These are phyloP conservation scores for Stigmatopora argus DNA, from an alignment of 2,113 vertebrate genomes.

Conservation along the genomic window DNA sequence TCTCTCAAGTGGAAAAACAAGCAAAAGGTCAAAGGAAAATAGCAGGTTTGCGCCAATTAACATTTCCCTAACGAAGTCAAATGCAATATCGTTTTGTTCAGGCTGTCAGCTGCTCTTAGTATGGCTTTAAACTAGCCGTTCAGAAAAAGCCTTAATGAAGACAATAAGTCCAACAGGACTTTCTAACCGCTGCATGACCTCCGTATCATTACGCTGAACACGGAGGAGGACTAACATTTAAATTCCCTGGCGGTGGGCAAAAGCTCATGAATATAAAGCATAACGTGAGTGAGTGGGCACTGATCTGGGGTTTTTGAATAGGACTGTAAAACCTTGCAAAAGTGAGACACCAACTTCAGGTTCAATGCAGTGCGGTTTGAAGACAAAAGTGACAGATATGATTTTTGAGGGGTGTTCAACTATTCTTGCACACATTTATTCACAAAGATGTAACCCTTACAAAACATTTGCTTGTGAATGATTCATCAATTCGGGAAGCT, in stretches of 20 bases:
- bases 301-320: background rate
- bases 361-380: background rate
- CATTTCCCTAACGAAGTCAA: slow-evolving; percentile 30
- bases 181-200: slow-evolving; percentile 19
- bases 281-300: background rate
- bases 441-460: too few relatives aligned
- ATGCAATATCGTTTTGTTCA: slow-evolving; percentile 18
- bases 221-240: slow-evolving; percentile 10
- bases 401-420: too few relatives aligned
- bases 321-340: background rate
- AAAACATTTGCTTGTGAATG: too few relatives aligned
- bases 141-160: slow-evolving; percentile 33
- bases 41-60: slow-evolving; percentile 19
- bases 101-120: slow-evolving; percentile 25
- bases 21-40: slow-evolving; percentile 29
- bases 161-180: slow-evolving; percentile 19
- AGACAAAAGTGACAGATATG: too few relatives aligned
- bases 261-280: slow-evolving; percentile 12
- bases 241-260: slow-evolving; percentile 14
- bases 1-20: slow-evolving; percentile 15
- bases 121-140: slow-evolving; percentile 22
- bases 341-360: background rate
- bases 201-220: slow-evolving; percentile 10
- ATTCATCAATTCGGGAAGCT: too few relatives aligned
- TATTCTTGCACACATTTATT: too few relatives aligned